Percentiles rank a stretch among this genome's conserved stretches.
phyloP scores from a whole-genome alignment of 2,113 vertebrate genomes.

The Gadus macrocephalus region DNA sequence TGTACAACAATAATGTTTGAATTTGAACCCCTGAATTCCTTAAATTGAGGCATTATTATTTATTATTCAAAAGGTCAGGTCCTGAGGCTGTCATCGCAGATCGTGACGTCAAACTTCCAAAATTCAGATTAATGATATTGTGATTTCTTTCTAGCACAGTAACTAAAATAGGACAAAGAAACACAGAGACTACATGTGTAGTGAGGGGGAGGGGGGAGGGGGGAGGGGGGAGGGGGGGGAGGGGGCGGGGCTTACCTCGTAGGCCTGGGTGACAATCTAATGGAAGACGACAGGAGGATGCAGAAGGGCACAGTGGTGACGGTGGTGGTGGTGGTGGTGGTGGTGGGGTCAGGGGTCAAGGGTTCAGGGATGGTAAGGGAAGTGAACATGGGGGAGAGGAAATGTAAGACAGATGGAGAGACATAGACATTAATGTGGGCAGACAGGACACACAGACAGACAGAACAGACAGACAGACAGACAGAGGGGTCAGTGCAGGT shows the following conservation, averaged over 20 bases:
- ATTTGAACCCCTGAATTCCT: too few relatives aligned
- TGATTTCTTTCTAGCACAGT: too few relatives aligned
- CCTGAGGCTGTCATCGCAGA: too few relatives aligned
- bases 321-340: slow-evolving; percentile 37
- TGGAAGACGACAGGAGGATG: slow-evolving; percentile 74
- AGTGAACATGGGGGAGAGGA: slow-evolving; percentile 66
- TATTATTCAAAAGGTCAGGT: too few relatives aligned
- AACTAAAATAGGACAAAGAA: too few relatives aligned
- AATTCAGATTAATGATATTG: too few relatives aligned
- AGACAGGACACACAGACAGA: slow-evolving; percentile 76
- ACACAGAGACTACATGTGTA: too few relatives aligned
- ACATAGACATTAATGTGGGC: slow-evolving; percentile 73
- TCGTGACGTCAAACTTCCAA: too few relatives aligned
- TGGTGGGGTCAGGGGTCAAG: slow-evolving; percentile 60
- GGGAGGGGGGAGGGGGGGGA: slow-evolving; percentile 55
- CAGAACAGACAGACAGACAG: slow-evolving; percentile 72
- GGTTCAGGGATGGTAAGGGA: too few relatives aligned
- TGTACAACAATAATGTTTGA: too few relatives aligned
- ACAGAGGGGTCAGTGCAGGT: slow-evolving; percentile 65
- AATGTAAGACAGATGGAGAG: slow-evolving; percentile 81
- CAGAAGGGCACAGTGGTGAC: slow-evolving; percentile 73
- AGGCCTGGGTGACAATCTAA: slow-evolving; percentile 99
- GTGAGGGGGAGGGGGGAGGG: too few relatives aligned
- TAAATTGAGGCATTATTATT: too few relatives aligned
- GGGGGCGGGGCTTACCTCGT: slow-evolving; percentile 88